A percentile compares a stretch with the other conserved stretches of the same genome.
These are phyloP conservation scores for Podarcis cretensis DNA, from an alignment of 2,113 vertebrate genomes.

Conservation along the genomic window DNA sequence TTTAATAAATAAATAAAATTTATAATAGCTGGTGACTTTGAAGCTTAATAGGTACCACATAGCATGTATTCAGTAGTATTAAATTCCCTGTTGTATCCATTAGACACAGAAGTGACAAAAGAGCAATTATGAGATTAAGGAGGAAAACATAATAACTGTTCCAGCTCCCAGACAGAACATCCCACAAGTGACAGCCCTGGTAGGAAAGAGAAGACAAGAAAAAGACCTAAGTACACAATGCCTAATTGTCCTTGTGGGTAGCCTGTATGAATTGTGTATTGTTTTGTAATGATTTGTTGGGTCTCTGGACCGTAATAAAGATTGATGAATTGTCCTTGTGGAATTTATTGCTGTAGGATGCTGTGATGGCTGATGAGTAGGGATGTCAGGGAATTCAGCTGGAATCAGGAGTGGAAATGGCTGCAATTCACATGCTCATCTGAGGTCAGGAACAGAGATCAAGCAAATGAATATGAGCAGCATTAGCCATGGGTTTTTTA, in stretches of 20 bases:
- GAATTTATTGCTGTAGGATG: neutral
- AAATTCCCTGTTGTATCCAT: neutral
- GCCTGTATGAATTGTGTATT: no score
- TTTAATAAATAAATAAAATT: neutral
- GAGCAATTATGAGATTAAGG: neutral
- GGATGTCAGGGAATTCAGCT: no score
- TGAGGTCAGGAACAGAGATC: no score
- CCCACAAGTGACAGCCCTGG: conserved; percentile 36
- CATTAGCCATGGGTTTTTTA: no score
- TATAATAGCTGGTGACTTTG: neutral
- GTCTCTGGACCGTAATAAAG: no score
- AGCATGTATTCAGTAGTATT: neutral
- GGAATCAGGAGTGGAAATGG: no score
- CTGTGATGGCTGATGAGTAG: neutral
- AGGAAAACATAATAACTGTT: conserved; percentile 36
- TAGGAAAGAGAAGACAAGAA: neutral
- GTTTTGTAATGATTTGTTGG: no score
- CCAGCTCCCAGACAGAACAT: conserved; percentile 47
- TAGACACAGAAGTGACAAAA: neutral
- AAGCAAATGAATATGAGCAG: no score
- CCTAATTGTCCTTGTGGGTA: neutral
- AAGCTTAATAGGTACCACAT: neutral
- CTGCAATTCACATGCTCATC: no score
- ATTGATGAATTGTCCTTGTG: neutral
- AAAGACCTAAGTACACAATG: neutral